Evolutionary conservation across 2,797 vertebrate genomes (phyloP).

Genomic region (Discoglossus pictus): DNA sequence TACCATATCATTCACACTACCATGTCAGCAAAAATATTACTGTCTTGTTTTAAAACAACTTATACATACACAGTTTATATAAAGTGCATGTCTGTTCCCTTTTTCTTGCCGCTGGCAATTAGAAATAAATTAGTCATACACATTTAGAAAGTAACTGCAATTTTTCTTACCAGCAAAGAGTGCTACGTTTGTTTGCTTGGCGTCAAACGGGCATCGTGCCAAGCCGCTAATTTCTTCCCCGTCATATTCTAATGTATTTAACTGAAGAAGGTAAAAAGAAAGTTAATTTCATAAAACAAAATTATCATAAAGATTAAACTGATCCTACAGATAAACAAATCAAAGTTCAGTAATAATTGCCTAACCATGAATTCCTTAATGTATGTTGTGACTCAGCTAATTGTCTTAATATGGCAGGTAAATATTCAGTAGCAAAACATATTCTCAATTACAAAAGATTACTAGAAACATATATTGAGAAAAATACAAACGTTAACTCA

Average conservation of each 20-base stretch:
- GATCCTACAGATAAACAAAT: no score
- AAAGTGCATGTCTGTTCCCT: conserved; percentile 36
- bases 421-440: no score
- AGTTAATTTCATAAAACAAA: conserved; percentile 45
- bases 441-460: no score
- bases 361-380: no score
- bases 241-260: conserved; percentile 97
- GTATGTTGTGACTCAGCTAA: no score
- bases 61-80: conserved; percentile 16
- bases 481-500: conserved; percentile 61
- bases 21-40: conserved; percentile 43
- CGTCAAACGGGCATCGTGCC: conserved; percentile 97
- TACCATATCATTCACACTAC: conserved; percentile 3
- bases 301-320: conserved; percentile 52
- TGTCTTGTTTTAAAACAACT: conserved; percentile 53
- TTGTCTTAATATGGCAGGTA: no score
- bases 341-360: no score
- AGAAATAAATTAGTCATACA: conserved; percentile 68
- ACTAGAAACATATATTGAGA: background rate
- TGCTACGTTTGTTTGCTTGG: conserved; percentile 99
- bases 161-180: conserved; percentile 92
- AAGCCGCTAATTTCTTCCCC: conserved; percentile 98
- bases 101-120: conserved; percentile 57
- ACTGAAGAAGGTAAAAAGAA: conserved; percentile 76
- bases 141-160: conserved; percentile 52